Evolutionary conservation across 1,140 invertebrate species (phyloP).

Genomic region (Telenomus remus): DNA sequence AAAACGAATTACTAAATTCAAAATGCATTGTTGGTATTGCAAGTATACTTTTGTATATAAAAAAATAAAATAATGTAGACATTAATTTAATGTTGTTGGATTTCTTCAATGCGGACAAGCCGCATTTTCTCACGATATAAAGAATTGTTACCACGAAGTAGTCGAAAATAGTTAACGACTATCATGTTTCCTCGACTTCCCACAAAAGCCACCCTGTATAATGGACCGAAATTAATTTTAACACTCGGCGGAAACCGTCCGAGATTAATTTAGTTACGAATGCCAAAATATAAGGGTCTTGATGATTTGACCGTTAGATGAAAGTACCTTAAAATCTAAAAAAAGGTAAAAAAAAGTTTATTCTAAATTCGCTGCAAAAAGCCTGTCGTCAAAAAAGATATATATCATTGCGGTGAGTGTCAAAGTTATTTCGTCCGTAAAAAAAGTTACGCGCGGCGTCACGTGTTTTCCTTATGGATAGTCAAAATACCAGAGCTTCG

Average conservation of each 20-base stretch:
- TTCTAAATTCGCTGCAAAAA: constrained; percentile 16
- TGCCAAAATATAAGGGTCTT: constrained; percentile 20
- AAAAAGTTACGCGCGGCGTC: constrained; percentile 31
- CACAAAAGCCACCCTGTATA: constrained; percentile 18
- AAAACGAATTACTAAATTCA: too few species aligned
- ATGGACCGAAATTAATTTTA: constrained; percentile 34
- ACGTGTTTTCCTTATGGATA: constrained; percentile 46
- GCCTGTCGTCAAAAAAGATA: constrained; percentile 37
- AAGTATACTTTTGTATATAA: too few species aligned
- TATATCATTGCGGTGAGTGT: constrained; percentile 41
- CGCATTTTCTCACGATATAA: constrained; percentile 8
- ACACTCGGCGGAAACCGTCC: constrained; percentile 8
- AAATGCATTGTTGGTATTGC: too few species aligned
- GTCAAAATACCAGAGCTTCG: constrained; percentile 47
- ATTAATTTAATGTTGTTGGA: too few species aligned
- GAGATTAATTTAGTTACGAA: constrained; percentile 18
- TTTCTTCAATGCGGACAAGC: too few species aligned
- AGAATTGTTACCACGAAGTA: constrained; percentile 2
- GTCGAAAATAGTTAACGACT: constrained; percentile 6
- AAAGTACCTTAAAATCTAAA: not conserved
- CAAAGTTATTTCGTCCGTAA: constrained; percentile 32
- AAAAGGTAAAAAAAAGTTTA: constrained; percentile 23
- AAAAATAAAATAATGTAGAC: too few species aligned
- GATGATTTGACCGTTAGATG: constrained; percentile 3
- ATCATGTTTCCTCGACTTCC: constrained; percentile 21